phyloP scores from a whole-genome alignment of 2,797 vertebrate genomes.

The Acipenser transmontanus region DNA sequence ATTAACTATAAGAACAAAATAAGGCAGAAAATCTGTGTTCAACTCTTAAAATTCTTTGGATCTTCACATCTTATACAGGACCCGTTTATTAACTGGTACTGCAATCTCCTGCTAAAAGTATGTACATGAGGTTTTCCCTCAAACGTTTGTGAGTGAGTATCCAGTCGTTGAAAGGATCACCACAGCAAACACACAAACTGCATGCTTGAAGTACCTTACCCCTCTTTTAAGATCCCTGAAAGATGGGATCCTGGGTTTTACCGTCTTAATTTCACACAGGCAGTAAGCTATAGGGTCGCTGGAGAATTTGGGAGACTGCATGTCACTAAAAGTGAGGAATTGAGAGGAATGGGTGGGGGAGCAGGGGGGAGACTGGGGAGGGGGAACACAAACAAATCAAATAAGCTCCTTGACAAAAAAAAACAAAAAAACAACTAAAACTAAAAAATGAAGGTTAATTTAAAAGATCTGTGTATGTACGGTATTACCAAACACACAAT shows the following conservation, averaged over 20 bases:
- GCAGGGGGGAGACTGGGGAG: slow-evolving; percentile 66
- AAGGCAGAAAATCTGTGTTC: no score
- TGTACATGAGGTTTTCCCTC: no score
- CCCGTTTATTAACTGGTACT: no score
- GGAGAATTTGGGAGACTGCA: slow-evolving; percentile 74
- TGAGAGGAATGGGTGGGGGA: slow-evolving; percentile 68
- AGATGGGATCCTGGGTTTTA: slow-evolving; percentile 87
- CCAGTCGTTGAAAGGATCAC: not conserved
- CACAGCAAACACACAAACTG: slow-evolving; percentile 28
- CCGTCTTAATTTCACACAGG: slow-evolving; percentile 87
- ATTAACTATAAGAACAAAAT: no score
- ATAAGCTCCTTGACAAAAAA: slow-evolving; percentile 6
- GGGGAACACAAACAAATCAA: no score
- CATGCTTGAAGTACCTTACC: slow-evolving; percentile 72
- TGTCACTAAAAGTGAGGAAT: slow-evolving; percentile 66
- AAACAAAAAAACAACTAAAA: slow-evolving; percentile 52
- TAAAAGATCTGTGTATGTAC: slow-evolving; percentile 38
- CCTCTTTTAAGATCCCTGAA: slow-evolving; percentile 86
- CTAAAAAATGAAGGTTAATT: slow-evolving; percentile 67
- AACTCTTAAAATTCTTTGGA: no score
- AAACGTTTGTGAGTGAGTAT: no score
- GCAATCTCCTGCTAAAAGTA: no score
- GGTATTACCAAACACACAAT: no score
- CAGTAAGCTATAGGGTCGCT: slow-evolving; percentile 87
- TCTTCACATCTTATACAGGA: no score